These are phyloP conservation scores for Hirtodrosophila alboralis DNA, from an alignment of 2,888 invertebrate species.

Conservation along the genomic window DNA sequence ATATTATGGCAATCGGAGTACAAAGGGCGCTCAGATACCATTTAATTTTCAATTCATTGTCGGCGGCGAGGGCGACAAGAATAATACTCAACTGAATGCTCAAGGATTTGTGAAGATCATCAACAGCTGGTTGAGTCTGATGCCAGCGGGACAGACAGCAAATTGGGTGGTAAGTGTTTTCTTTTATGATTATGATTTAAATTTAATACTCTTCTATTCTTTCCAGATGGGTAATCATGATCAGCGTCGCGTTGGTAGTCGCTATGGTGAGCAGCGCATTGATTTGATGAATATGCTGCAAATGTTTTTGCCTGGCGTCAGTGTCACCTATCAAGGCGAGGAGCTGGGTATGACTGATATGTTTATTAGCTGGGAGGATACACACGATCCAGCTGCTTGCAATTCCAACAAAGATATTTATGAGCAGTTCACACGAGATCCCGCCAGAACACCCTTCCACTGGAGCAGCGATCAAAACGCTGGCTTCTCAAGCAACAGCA, in stretches of 20 bases:
- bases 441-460: constrained; percentile 87
- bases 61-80: constrained; percentile 85
- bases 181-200: too few relatives aligned
- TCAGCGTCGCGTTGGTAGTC: constrained; percentile 87
- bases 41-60: constrained; percentile 88
- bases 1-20: constrained; percentile 86
- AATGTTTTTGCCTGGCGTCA: constrained; percentile 87
- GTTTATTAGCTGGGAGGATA: constrained; percentile 86
- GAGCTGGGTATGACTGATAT: constrained; percentile 83
- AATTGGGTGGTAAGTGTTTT: constrained; percentile 90
- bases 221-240: constrained; percentile 89
- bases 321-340: constrained; percentile 85
- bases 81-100: constrained; percentile 81
- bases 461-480: constrained; percentile 85
- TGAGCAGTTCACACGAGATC: constrained; percentile 87
- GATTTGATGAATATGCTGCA: constrained; percentile 92
- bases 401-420: constrained; percentile 86
- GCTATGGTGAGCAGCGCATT: constrained; percentile 87
- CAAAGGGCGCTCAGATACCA: constrained; percentile 86
- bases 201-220: too few relatives aligned
- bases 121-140: constrained; percentile 86
- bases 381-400: constrained; percentile 85
- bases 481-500: constrained; percentile 79
- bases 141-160: constrained; percentile 85
- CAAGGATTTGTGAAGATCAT: constrained; percentile 85